Conservation (phyloP, 37 sponge, comb jelly and placozoan species). For the Cladorhizidae sp. region DNA sequence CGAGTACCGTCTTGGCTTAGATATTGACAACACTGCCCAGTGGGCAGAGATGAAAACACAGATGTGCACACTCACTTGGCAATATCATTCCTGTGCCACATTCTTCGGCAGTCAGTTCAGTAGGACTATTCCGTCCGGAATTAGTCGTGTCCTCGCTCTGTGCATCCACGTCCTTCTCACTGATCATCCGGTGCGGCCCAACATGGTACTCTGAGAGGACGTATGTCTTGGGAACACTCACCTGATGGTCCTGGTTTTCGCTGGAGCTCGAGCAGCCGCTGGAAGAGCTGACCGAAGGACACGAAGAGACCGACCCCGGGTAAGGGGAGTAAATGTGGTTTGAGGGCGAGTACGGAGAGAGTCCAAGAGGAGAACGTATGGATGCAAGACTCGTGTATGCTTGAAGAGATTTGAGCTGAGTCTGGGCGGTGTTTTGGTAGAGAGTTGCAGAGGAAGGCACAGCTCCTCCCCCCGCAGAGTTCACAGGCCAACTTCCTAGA, state of each 20-base stretch:
- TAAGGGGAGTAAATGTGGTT: constrained; percentile 44
- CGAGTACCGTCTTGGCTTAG: too few species aligned
- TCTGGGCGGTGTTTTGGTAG: neutral
- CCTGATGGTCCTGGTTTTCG: constrained; percentile 8
- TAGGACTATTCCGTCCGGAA: constrained; percentile 57
- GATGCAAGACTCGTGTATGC: constrained; percentile 7
- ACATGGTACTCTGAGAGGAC: constrained; percentile 66
- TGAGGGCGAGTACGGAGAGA: constrained; percentile 54
- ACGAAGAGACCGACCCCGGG: constrained; percentile 27
- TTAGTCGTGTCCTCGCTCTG: constrained; percentile 43
- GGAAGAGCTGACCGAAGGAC: constrained; percentile 49
- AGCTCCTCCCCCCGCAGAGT: too few species aligned
- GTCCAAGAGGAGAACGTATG: constrained; percentile 44
- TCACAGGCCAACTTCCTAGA: neutral
- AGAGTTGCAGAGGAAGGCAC: neutral
- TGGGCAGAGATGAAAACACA: too few species aligned
- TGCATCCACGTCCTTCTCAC: constrained; percentile 39
- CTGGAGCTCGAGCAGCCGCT: constrained; percentile 74
- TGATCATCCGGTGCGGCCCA: constrained; percentile 39
- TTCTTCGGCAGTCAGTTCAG: constrained; percentile 17
- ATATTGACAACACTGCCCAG: too few species aligned
- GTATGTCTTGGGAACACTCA: neutral
- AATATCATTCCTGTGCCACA: neutral
- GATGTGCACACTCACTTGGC: neutral
- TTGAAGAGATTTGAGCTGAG: neutral